Evolutionary conservation across 2,797 vertebrate genomes (phyloP), one percentile per base, ranked within the genome.

Genomic region (Coregonus ussuriensis): DNA sequence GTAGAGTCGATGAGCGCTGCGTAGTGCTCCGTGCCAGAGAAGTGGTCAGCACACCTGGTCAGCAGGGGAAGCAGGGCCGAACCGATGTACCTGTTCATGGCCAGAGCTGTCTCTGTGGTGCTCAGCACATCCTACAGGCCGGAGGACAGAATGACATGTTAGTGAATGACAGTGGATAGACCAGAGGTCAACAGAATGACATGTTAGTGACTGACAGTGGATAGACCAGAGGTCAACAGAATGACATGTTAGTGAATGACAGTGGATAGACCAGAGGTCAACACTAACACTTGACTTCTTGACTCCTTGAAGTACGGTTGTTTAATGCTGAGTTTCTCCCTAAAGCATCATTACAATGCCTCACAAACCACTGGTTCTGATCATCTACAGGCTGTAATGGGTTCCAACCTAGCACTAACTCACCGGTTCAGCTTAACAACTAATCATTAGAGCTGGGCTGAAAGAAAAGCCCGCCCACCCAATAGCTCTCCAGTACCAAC

Each of bases 81-180:
- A 69, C 97, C 97, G 81, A 99, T 95, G 76, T 99, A 99, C 81
- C 98, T 93, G 83, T 99, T 99, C 85, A 99, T 95, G 11, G 98
- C 97, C 4, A 99, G 89, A 0, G 98, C 97, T 0, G 95, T 96
- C 91, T 99, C 98, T 1, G 96, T 98, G 85, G 96, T 98, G 89
- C 98, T 98, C 56, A 99, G 88, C 72, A 92, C 94, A 82, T 97
- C 97, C 98, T 99, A 92, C 47, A 74, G 81, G 81, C 63, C 76
- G 15, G 77, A 76, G 33, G 59, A 56, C 63, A 77, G 54, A 74
- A 62, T 21, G 33, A 35, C 33, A 33, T 33, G 33, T 35, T 35
- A 35, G 33, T 35, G 33, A 35, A 0, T 35, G 33, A 35, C 3
- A 35, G 33, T 35, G 33, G 33, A 35, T 4, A 4, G 3, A 35